These are phyloP conservation scores for Sesamia inferens DNA, from an alignment of 2,888 invertebrate genomes.

Conservation along the genomic window DNA sequence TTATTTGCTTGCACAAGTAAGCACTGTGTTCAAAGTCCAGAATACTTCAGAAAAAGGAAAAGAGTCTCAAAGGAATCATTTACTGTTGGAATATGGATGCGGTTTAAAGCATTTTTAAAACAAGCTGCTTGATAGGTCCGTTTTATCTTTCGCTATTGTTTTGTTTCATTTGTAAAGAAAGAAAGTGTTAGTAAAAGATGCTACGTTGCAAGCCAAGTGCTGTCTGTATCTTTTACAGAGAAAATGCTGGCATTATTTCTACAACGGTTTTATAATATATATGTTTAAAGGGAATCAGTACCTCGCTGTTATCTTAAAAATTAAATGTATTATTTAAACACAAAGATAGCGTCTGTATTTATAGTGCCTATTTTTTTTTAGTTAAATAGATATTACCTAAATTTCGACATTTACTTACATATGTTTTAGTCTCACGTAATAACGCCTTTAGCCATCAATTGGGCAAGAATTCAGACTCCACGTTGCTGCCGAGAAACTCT, in stretches of 20 bases:
- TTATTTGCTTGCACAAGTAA: constrained; percentile 46
- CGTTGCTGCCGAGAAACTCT: too few relatives aligned
- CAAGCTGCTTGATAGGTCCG: constrained; percentile 13
- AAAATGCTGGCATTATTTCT: neutral
- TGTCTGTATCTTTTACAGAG: neutral
- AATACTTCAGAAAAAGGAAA: constrained; percentile 25
- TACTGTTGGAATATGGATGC: constrained; percentile 23
- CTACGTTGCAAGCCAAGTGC: neutral
- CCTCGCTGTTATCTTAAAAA: neutral
- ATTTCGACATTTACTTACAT: too few relatives aligned
- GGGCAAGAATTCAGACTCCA: too few relatives aligned
- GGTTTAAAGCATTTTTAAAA: constrained; percentile 20
- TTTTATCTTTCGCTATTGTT: constrained; percentile 29
- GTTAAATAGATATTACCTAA: too few relatives aligned
- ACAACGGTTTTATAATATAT: neutral
- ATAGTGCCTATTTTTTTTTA: too few relatives aligned
- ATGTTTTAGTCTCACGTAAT: too few relatives aligned
- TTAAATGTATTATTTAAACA: too few relatives aligned
- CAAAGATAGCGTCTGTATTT: too few relatives aligned
- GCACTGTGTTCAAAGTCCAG: constrained; percentile 16
- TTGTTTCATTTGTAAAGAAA: constrained; percentile 20
- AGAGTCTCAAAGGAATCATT: constrained; percentile 47
- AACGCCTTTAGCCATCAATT: too few relatives aligned
- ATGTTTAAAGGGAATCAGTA: neutral
- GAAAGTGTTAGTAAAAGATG: neutral